Base-by-base conservation (phyloP, 2,797 vertebrate genomes). In the Chanos chanos region DNA sequence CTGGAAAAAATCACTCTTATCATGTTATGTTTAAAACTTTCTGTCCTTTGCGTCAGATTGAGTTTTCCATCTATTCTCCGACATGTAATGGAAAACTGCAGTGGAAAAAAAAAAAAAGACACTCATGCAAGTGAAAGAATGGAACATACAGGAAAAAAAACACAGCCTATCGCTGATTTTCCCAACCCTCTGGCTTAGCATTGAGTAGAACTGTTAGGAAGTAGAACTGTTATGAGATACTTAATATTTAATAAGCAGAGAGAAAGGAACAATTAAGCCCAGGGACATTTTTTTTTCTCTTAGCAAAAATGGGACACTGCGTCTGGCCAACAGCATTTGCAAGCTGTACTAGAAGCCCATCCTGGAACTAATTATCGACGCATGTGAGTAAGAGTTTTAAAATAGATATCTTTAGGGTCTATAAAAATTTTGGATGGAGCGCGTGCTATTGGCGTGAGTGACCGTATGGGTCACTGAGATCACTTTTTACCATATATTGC, bases 1-100 rank as follows among this genome's bases (percentile, higher is more conserved):
- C 58, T 66, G 69, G 62, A 72, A 69, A 68, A 55, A 66, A 36
- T 50, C 61, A 45, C 18, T 53, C 36, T 72, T 75, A 72, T 71
- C 54, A 6, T 72, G 61, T 60, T 49, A 13, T 55, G 50, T 61
- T 68, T 60, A 31, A 59, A 64, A 58, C 37, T 24, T 51, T 28
- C 22, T 62, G 48, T 68, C 50, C 65, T 64, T 67, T 68, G 43
- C 31, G 13, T 66, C 51, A 58, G 57, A 44, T 68, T 60, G 36
- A 61, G 44, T 65, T 68, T 72, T 52, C 64, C 49, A 56, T 55
- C 28, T 59, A 40, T 39, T 65, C 37, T 53, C 33, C 33, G 39
- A 61, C 24, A 53, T 57, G 49, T 41, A 70, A 65, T 73, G 67
- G 48, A 73, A 73, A 77, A 60, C 5, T 40, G 58, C 50, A 66